Percentiles rank a stretch among this genome's conserved stretches.
Evolutionary conservation across 2,113 vertebrate species (phyloP).

Genomic region (Meleagris gallopavo): DNA sequence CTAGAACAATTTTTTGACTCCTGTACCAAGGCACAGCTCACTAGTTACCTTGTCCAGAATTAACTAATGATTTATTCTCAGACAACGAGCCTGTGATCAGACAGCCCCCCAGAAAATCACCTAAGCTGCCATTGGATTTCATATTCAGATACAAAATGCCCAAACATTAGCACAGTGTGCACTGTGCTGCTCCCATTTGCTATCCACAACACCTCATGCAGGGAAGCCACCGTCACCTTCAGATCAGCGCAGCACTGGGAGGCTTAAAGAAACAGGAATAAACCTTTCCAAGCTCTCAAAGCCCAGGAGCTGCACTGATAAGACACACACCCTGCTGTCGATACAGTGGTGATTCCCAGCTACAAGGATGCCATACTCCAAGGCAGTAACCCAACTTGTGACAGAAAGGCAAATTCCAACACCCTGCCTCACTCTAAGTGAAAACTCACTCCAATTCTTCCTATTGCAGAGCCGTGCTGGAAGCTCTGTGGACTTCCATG

Average conservation of each 20-base stretch:
- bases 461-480: not conserved
- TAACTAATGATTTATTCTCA: not conserved
- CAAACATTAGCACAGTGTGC: not conserved
- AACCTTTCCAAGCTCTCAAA: not conserved
- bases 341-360: not conserved
- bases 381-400: not conserved
- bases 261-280: not conserved
- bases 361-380: not conserved
- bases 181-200: not conserved
- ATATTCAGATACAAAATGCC: not conserved
- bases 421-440: not conserved
- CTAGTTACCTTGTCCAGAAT: not conserved
- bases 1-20: not conserved
- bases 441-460: not conserved
- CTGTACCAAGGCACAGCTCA: not conserved
- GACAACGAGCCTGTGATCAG: not conserved
- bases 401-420: not conserved
- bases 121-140: not conserved
- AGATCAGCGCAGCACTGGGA: not conserved
- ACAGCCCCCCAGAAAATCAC: not conserved
- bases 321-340: not conserved
- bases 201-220: not conserved
- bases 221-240: not conserved
- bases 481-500: not conserved
- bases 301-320: not conserved